Conservation (phyloP, 2,888 invertebrate species). For the Campoplex nolae region DNA sequence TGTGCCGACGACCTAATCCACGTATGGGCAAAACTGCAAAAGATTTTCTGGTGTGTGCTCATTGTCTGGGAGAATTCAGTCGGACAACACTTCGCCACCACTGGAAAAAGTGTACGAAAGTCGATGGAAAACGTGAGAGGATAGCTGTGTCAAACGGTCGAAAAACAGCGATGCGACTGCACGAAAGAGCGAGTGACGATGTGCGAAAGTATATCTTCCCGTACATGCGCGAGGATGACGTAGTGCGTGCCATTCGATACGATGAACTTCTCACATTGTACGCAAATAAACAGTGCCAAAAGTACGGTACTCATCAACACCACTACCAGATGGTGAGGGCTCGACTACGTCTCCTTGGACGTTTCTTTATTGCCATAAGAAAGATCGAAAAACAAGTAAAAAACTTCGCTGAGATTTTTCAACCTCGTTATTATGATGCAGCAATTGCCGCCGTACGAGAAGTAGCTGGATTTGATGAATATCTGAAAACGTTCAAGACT, state of each 20-base stretch:
- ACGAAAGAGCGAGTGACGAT: conserved; percentile 61
- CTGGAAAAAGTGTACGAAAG: no score
- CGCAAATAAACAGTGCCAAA: conserved; percentile 67
- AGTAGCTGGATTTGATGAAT: conserved; percentile 44
- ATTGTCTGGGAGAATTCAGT: conserved; percentile 47
- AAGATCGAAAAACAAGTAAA: conserved; percentile 40
- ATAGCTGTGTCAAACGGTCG: conserved; percentile 8
- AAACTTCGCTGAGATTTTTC: conserved; percentile 53
- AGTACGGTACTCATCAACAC: conserved; percentile 61
- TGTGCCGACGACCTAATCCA: conserved; percentile 45
- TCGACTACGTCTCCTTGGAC: conserved; percentile 67
- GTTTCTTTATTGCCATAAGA: conserved; percentile 57
- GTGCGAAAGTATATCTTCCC: conserved; percentile 66
- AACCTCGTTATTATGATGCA: conserved; percentile 52
- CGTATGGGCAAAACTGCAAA: conserved; percentile 46
- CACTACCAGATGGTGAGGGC: conserved; percentile 67
- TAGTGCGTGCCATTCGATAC: not conserved
- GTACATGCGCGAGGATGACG: conserved; percentile 65
- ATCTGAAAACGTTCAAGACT: conserved; percentile 21
- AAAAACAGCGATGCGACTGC: conserved; percentile 56
- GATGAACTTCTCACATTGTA: conserved; percentile 35
- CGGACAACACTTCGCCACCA: no score
- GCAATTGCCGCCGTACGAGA: conserved; percentile 22
- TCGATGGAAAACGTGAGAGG: no score
- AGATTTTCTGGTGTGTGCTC: conserved; percentile 57